Evolutionary conservation across 2,888 invertebrate genomes (phyloP).

Genomic region (Cosmia trapezina): DNA sequence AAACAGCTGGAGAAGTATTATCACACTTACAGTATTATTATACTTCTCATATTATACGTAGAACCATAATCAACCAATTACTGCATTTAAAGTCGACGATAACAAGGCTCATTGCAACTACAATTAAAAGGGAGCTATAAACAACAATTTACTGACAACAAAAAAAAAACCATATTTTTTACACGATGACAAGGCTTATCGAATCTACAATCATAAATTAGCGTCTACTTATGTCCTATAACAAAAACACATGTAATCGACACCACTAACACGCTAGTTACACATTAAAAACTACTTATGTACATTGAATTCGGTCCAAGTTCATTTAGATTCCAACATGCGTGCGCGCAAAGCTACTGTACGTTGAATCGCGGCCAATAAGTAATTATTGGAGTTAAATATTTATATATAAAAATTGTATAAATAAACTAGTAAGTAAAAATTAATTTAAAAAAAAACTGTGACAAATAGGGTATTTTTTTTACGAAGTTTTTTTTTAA

Average conservation of each 20-base stretch:
- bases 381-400: neutral
- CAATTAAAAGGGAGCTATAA: conserved; percentile 12
- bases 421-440: neutral
- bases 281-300: conserved; percentile 77
- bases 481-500: too few relatives aligned
- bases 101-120: conserved; percentile 14
- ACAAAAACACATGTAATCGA: conserved; percentile 58
- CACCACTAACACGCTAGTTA: conserved; percentile 68
- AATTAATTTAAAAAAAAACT: too few relatives aligned
- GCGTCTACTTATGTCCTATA: conserved; percentile 32
- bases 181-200: conserved; percentile 50
- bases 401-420: neutral
- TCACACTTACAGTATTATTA: too few relatives aligned
- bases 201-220: conserved; percentile 45
- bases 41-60: too few relatives aligned
- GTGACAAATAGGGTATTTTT: neutral
- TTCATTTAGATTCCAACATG: conserved; percentile 69
- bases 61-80: conserved; percentile 2
- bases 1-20: neutral
- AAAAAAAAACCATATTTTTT: conserved; percentile 3
- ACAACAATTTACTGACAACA: conserved; percentile 2
- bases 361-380: conserved; percentile 41
- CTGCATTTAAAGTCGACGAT: neutral
- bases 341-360: conserved; percentile 47
- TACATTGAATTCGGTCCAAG: conserved; percentile 82